phyloP scores from a whole-genome alignment of 2,888 invertebrate genomes.

The Tipula helvola region DNA sequence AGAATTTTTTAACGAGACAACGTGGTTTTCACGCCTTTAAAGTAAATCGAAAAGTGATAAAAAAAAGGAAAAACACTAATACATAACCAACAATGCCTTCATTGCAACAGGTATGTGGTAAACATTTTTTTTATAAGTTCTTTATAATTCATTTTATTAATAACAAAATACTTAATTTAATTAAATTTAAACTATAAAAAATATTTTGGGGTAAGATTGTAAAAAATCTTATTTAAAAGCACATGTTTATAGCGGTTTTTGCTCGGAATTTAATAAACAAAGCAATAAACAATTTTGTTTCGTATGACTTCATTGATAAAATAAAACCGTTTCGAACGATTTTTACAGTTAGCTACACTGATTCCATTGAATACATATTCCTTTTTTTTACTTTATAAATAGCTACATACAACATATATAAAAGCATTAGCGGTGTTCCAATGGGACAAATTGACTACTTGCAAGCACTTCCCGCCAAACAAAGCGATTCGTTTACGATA shows the following conservation, averaged over 20 bases:
- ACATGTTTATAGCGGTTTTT: not conserved
- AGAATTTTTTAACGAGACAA: slow-evolving; percentile 17
- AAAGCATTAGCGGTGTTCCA: too few relatives aligned
- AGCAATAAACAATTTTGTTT: not conserved
- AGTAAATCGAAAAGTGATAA: not conserved
- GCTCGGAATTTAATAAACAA: not conserved
- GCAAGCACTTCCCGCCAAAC: too few relatives aligned
- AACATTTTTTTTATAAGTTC: not conserved
- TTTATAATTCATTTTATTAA: not conserved
- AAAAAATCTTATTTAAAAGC: not conserved
- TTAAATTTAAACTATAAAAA: too few relatives aligned
- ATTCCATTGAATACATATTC: too few relatives aligned
- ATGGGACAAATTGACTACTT: too few relatives aligned
- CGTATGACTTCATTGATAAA: not conserved
- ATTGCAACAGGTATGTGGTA: slow-evolving; percentile 10
- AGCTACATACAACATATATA: too few relatives aligned
- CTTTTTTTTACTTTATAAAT: too few relatives aligned
- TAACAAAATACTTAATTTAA: too few relatives aligned
- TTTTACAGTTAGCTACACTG: not conserved
- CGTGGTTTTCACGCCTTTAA: slow-evolving; percentile 16
- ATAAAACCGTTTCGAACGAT: not conserved
- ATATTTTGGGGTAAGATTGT: too few relatives aligned
- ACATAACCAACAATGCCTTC: slow-evolving; percentile 11
- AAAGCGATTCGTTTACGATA: too few relatives aligned
- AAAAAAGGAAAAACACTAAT: not conserved